Base-by-base conservation (phyloP, 2,888 invertebrate genomes). In the Harpalus rubripes region DNA sequence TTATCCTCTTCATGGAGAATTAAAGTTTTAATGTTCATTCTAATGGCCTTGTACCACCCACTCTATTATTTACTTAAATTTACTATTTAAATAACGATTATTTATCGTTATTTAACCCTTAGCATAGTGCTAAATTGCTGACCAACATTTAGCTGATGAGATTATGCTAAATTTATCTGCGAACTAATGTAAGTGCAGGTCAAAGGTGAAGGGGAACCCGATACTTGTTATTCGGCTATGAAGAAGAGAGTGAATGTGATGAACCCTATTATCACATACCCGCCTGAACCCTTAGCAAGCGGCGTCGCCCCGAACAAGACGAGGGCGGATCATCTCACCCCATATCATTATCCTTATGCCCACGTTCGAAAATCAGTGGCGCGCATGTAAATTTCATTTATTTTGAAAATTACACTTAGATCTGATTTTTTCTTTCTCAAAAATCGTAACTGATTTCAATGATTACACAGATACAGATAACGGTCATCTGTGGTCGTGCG, bases 231-330 rank as follows among this genome's bases (percentile, higher is more conserved):
- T 52, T 52, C 44, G 44, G 44, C 44, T 10, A 52, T 52, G 44
- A 10, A 52, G 44, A 52, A 52, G 44, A 10, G 44, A 52, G 44
- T 12, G 44, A 52, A 52, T 52, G 44, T 52, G 44, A 52, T 52
- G 44, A 52, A 52, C 44, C 44, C 44, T 52, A 52, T 52, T 52
- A 52, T 52, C 44, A 52, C 44, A 52, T 52, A 12, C 44, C 32
- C 44, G 44, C 44, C 44, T 12, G 44, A 12, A 12, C 44, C 44
- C 44, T 52, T 52, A 52, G 44, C 7, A 10, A 8, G 44, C 44
- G 10, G 44, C 12, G 44, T 8, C 10, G 44, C 44, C 12, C 8
- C 10, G 44, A 52, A 52, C 44, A 52, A 12, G 12, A 52, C 44
- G 44, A 52, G 44, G 44, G 44, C 44, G 44, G 44, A 52, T 52